Percentiles rank a stretch among this genome's conserved stretches.
Evolutionary conservation across 2,797 vertebrate genomes (phyloP).

Genomic region (Adelosebastes latens): DNA sequence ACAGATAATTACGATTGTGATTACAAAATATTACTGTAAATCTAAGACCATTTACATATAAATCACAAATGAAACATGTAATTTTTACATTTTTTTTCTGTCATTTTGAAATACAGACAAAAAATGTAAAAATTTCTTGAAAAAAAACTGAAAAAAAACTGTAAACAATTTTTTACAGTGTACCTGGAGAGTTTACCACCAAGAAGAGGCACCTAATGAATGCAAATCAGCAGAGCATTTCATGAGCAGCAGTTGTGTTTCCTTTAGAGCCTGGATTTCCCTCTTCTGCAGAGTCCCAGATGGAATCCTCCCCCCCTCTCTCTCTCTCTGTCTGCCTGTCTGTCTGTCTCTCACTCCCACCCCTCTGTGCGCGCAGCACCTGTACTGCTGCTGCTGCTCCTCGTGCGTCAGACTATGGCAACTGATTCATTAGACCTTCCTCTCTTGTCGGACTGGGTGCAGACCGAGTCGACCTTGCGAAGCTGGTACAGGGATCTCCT

Average conservation of each 20-base stretch:
- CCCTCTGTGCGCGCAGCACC: conserved; percentile 21
- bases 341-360: not conserved
- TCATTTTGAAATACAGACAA: too few relatives aligned
- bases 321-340: not conserved
- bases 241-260: not conserved
- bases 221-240: not conserved
- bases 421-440: not conserved
- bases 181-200: not conserved
- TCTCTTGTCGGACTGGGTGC: not conserved
- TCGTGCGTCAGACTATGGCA: conserved; percentile 51
- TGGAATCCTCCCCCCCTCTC: not conserved
- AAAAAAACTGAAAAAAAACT: too few relatives aligned
- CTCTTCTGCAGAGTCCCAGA: not conserved
- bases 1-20: too few relatives aligned
- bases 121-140: too few relatives aligned
- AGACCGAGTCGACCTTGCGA: conserved; percentile 10
- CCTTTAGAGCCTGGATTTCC: not conserved
- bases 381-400: conserved; percentile 16
- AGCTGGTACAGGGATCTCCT: not conserved
- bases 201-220: not conserved
- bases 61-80: too few relatives aligned
- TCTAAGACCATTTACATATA: too few relatives aligned
- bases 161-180: too few relatives aligned
- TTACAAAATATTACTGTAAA: too few relatives aligned
- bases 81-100: too few relatives aligned